Evolutionary conservation across 2,888 invertebrate genomes (phyloP), one percentile per base, ranked within the genome.

Genomic region (Dugesia japonica): DNA sequence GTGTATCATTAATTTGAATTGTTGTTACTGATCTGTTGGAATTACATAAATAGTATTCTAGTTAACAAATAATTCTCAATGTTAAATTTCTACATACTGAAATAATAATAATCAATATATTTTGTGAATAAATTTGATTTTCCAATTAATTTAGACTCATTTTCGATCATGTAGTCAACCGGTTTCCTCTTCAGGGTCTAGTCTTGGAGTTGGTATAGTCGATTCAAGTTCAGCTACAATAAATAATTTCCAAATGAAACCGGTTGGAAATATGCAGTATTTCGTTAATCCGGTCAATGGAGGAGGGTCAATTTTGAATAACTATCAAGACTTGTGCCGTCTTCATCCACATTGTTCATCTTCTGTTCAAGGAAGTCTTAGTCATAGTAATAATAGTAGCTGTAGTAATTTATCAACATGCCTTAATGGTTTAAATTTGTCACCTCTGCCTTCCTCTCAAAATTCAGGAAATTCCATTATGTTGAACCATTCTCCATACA

Each of bases 361-460:
- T 7, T 56, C 56, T 13, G 56, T 56, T 13, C 56, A 56, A 56
- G 56, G 56, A n/a, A 56, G 56, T 56, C 56, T 56, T 7, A 56
- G 56, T 56, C 56, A 56, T 56, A 56, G 56, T 56, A 56, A 56
- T 56, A 56, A 56, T 56, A 56, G 56, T 56, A 56, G 56, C 23
- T 56, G 56, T n/a, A 56, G 56, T n/a, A 56, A 56, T n/a, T 56
- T 56, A n/a, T 56, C 56, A n/a, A 56, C 56, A 20, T 56, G 56
- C 17, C 56, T 56, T 23, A 56, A 56, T 23, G 56, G 56, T 56
- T n/a, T 56, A 4, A 56, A 56, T 56, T 56, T 56, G 56, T 56
- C 56, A 56, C 56, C 56, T 56, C n/a, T 56, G n/a, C 56, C 56
- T 56, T 56, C 56, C 20, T 56, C 56, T 23, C 56, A 56, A 56